Evolutionary conservation across 1,140 invertebrate species (phyloP), one percentile per base, ranked within the genome.

Genomic region (Gonioctena quinquepunctata): DNA sequence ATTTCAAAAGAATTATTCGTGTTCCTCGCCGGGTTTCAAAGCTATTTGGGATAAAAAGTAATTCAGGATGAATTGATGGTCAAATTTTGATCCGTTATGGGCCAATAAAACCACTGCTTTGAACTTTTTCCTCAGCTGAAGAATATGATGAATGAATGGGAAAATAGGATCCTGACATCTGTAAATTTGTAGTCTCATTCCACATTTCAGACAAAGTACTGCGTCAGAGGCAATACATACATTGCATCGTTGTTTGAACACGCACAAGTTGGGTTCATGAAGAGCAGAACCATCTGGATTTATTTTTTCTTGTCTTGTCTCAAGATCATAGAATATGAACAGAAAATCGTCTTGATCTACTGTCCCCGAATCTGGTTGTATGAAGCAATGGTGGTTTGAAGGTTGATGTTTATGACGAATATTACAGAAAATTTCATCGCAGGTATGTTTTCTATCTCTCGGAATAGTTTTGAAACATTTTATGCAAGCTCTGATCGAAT

Each of bases 51-150:
- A 33, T 13, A 62, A 6, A 13, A 62, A n/a, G 18, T 48, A 62
- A 62, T 62, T 62, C 7, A 48, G 27, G 21, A 62, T 18, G 33
- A 62, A 62, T 18, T 62, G 60, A 62, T 62, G 60, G n/a, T 62
- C 60, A 33, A 62, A 62, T 19, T 0, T n/a, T 13, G 16, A n/a
- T 33, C 16, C 26, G 18, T 62, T 62, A 62, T 62, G 60, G 11
- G 60, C 60, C n/a, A 62, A 13, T 2, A 62, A 11, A 3, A 33
- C 26, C 8, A 42, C 7, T 13, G 11, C 8, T 3, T n/a, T 1
- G 33, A 42, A 42, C 16, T 42, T n/a, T 3, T 42, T 42, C 16
- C 7, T 8, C 33, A 42, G 16, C n/a, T n/a, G n/a, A n/a, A n/a
- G n/a, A n/a, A n/a, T n/a, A n/a, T n/a, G n/a, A n/a, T n/a, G n/a